phyloP scores from a whole-genome alignment of 1,140 invertebrate genomes.

The Pogonomyrmex barbatus region DNA sequence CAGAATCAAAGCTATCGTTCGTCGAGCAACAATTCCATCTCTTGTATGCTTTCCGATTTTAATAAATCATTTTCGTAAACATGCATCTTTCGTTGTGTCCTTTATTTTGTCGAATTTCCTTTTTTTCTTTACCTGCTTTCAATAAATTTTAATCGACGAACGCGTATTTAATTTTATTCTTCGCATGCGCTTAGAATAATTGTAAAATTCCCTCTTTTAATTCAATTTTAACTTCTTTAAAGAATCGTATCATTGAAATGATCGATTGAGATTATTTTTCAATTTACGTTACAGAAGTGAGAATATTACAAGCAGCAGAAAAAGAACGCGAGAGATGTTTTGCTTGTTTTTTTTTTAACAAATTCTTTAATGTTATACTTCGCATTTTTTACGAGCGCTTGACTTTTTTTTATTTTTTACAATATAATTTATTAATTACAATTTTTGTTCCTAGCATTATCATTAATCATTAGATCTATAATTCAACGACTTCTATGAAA shows the following conservation, averaged over 20 bases:
- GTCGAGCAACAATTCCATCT: conserved; percentile 17
- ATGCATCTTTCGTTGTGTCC: not conserved
- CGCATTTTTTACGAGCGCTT: not conserved
- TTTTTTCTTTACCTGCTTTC: not conserved
- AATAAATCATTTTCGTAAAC: conserved; percentile 57
- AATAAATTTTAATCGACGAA: too few relatives aligned
- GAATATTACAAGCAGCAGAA: not conserved
- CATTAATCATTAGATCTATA: conserved; percentile 32
- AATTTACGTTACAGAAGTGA: not conserved
- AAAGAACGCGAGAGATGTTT: not conserved
- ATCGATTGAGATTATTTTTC: not conserved
- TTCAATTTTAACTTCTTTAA: not conserved
- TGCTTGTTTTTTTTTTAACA: not conserved
- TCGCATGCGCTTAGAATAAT: not conserved
- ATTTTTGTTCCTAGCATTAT: not conserved
- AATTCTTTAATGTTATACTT: not conserved
- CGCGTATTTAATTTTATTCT: not conserved
- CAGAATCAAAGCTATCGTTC: not conserved
- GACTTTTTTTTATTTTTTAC: conserved; percentile 1
- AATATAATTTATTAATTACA: conserved; percentile 15
- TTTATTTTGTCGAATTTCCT: conserved; percentile 36
- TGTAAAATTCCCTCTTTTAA: not conserved
- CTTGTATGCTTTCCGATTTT: conserved; percentile 37
- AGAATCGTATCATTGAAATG: not conserved
- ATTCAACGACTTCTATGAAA: conserved; percentile 31